phyloP scores from a whole-genome alignment of 2,113 vertebrate species.

The Hypomesus transpacificus region DNA sequence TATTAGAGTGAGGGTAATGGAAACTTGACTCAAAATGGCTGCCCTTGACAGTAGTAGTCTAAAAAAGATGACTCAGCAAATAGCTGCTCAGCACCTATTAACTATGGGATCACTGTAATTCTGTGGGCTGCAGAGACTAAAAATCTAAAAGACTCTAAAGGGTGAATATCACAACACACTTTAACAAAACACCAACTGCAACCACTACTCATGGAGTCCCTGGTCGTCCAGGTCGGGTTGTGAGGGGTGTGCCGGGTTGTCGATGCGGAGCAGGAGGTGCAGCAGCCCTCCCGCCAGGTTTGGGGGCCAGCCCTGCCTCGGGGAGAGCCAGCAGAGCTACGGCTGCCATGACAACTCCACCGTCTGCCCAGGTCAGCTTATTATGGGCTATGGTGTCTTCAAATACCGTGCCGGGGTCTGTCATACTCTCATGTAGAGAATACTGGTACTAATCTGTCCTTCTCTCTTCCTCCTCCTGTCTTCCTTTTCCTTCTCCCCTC shows the following conservation, averaged over 20 bases:
- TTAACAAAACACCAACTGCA: background rate
- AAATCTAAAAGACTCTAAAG: too few species aligned
- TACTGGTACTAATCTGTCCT: too few species aligned
- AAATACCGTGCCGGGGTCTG: too few species aligned
- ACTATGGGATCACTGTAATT: too few species aligned
- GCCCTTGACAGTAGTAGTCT: background rate
- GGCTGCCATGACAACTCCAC: constrained; percentile 73
- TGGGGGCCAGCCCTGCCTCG: constrained; percentile 76
- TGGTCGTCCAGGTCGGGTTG: constrained; percentile 81
- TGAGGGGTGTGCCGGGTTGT: constrained; percentile 67
- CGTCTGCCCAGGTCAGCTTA: constrained; percentile 71
- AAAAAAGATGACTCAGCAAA: too few species aligned
- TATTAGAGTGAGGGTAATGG: constrained; percentile 1
- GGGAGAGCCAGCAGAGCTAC: constrained; percentile 69
- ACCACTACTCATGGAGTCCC: constrained; percentile 64
- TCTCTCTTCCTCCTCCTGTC: background rate
- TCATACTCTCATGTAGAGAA: background rate
- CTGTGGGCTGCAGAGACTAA: too few species aligned
- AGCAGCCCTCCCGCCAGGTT: constrained; percentile 74
- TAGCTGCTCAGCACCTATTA: too few species aligned
- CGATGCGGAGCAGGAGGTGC: constrained; percentile 69
- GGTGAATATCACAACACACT: too few species aligned
- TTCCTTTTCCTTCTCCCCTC: background rate
- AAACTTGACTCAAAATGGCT: constrained; percentile 5
- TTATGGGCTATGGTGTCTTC: background rate